Base-by-base conservation (phyloP, 2,888 invertebrate species). In the Rugalucina vietnamica region DNA sequence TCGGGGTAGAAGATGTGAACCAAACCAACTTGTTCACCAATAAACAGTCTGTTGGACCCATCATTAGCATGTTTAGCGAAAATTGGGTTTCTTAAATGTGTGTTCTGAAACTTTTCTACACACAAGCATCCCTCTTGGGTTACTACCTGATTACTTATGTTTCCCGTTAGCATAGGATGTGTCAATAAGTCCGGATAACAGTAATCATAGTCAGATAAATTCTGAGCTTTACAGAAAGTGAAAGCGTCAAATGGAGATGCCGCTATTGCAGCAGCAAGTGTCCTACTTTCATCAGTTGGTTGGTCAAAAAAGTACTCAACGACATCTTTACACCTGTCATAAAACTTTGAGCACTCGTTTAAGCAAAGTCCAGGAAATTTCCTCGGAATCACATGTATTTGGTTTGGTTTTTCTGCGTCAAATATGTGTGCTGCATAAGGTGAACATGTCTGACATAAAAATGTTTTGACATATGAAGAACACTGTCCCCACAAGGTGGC, bases 351-450 rank as follows among this genome's bases (percentile, higher is more conserved):
- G 79, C 93, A 93, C 82, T 92, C 93, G 4, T 57, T 57, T 0
- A 27, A 36, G 79, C 94, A 94, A 10, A 94, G 86, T 36, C 93
- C 93, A 1, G 94, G 94, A 69, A 94, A 92, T 2, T 89, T 74
- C 14, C 91, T 78, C 0, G 91, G 88, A 32, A 57, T 39, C n/a
- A 81, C 69, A 3, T 29, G 36, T 14, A 14, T 27, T 8, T 73
- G 65, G 69, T 73, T 49, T 29, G 65, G 60, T 34, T 84, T 79
- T 77, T 94, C 94, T 0, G 92, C 91, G 73, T 92, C 93, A 84
- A 90, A 94, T 14, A 94, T 90, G 81, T 94, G 93, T 10, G 93
- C 93, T 0, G 94, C 93, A 77, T 93, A 94, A 0, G 94, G 94
- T 0, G 93, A 94, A 81, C 94, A 94, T 34, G 89, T 88, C 80